These are phyloP conservation scores for Fopius arisanus DNA, from an alignment of 1,140 invertebrate species.

Conservation along the genomic window DNA sequence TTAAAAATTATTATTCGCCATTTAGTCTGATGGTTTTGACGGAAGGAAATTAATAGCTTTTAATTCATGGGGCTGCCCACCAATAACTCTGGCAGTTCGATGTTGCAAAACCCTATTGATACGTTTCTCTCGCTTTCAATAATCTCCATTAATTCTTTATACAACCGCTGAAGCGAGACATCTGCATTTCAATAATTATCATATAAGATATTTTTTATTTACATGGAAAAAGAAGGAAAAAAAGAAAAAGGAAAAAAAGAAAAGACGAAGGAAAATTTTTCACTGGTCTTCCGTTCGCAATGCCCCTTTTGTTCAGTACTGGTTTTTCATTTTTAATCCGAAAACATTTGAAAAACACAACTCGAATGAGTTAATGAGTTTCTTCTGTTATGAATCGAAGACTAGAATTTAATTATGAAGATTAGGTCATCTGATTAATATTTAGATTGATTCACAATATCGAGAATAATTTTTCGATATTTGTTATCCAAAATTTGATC, in stretches of 20 bases:
- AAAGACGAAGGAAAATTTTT: constrained; percentile 37
- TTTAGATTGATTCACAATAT: constrained; percentile 61
- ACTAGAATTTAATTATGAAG: constrained; percentile 62
- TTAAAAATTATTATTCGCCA: neutral
- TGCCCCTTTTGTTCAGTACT: constrained; percentile 51
- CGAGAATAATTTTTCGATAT: constrained; percentile 45
- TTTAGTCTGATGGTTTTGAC: neutral
- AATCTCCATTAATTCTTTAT: constrained; percentile 43
- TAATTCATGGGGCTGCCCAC: constrained; percentile 4
- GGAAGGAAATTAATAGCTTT: neutral
- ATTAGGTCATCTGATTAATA: constrained; percentile 63
- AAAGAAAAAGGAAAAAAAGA: constrained; percentile 43
- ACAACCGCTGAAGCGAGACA: constrained; percentile 26
- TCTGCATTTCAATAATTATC: constrained; percentile 29
- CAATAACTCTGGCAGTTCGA: constrained; percentile 33
- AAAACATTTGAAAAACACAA: constrained; percentile 7
- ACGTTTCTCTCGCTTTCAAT: constrained; percentile 30
- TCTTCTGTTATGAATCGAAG: constrained; percentile 43
- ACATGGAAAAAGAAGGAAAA: constrained; percentile 44
- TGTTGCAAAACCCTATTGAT: constrained; percentile 21
- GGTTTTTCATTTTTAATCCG: neutral
- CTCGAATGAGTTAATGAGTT: neutral
- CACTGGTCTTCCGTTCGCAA: constrained; percentile 57
- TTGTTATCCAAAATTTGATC: constrained; percentile 33
- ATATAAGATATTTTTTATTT: constrained; percentile 27